Evolutionary conservation across 2,113 vertebrate genomes (phyloP).

Genomic region (Takifugu bimaculatus): DNA sequence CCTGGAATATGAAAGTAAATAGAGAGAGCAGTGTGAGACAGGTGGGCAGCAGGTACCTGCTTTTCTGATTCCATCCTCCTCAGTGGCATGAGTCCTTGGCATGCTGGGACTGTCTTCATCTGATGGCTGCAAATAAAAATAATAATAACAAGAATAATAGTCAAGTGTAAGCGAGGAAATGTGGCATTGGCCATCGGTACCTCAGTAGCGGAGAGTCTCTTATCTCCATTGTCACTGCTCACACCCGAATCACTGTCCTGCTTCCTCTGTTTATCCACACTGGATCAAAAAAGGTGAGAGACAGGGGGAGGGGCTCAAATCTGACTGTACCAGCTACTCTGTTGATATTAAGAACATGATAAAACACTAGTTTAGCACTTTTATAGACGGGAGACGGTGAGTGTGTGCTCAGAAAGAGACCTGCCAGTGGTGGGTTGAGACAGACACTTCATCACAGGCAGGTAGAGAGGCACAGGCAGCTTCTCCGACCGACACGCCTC

Average conservation of each 20-base stretch:
- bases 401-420: conserved; percentile 56
- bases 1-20: no score
- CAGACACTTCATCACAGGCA: conserved; percentile 83
- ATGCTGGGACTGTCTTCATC: conserved; percentile 89
- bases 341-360: no score
- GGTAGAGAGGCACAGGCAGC: conserved; percentile 83
- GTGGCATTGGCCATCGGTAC: conserved; percentile 59
- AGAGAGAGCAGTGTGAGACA: no score
- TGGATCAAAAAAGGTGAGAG: conserved; percentile 50
- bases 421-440: conserved; percentile 81
- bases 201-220: conserved; percentile 91
- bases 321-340: no score
- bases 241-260: conserved; percentile 92
- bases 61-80: conserved; percentile 86
- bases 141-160: not conserved
- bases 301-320: conserved; percentile 13
- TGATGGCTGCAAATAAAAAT: conserved; percentile 76
- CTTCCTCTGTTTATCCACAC: conserved; percentile 86
- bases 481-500: conserved; percentile 90
- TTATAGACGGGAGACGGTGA: no score
- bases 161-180: not conserved
- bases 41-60: conserved; percentile 73
- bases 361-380: no score
- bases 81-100: conserved; percentile 88
- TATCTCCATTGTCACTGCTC: conserved; percentile 93